Conservation (phyloP, 2,888 invertebrate species). For the Chorisops tibialis region DNA sequence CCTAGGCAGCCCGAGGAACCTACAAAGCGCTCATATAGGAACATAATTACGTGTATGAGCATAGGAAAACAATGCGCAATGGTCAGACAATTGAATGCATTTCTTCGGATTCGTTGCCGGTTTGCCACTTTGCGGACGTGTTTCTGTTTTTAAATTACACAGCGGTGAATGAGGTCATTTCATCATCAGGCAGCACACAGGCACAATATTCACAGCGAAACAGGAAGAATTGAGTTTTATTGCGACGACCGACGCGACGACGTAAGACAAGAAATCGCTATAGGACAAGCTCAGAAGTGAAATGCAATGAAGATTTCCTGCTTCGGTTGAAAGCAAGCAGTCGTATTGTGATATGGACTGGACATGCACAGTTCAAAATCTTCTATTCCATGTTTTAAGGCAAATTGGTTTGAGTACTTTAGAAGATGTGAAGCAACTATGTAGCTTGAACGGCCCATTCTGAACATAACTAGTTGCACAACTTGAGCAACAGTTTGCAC, state of each 20-base stretch:
- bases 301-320: constrained; percentile 23
- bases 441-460: too few relatives aligned
- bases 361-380: too few relatives aligned
- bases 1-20: constrained; percentile 2
- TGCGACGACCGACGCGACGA: background rate
- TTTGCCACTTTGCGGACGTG: constrained; percentile 17
- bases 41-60: background rate
- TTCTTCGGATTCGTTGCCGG: constrained; percentile 23
- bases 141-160: constrained; percentile 24
- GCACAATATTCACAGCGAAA: background rate
- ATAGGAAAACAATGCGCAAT: constrained; percentile 20
- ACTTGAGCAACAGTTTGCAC: too few relatives aligned
- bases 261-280: constrained; percentile 15
- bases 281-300: constrained; percentile 15
- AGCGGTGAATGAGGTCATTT: constrained; percentile 23
- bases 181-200: constrained; percentile 9
- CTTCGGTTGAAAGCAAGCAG: background rate
- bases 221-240: constrained; percentile 15
- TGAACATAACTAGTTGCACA: too few relatives aligned
- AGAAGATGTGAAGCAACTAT: too few relatives aligned
- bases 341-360: too few relatives aligned
- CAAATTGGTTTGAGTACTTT: too few relatives aligned
- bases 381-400: too few relatives aligned
- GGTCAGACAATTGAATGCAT: constrained; percentile 21
- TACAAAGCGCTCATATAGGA: constrained; percentile 4